Percentiles rank a stretch among this genome's conserved stretches.
Conservation (phyloP, 2,888 invertebrate species). For the Ditula angustiorana region DNA sequence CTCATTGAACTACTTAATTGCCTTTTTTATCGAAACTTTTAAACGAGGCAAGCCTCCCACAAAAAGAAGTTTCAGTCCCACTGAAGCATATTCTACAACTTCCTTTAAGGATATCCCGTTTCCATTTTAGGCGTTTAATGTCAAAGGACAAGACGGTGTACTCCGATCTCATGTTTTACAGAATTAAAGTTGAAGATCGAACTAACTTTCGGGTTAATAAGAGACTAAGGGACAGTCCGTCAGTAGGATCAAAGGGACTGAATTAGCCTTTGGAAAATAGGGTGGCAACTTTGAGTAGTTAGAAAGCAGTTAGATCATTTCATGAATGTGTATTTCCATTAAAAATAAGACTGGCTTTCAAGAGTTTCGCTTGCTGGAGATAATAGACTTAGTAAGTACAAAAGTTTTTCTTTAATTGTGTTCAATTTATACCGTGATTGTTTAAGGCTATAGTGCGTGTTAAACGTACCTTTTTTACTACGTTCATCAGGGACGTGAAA, state of each 20-base stretch:
- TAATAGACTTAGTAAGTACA: not conserved
- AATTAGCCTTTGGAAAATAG: conserved; percentile 32
- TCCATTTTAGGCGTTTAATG: conserved; percentile 22
- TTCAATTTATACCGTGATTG: too few species aligned
- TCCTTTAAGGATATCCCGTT: conserved; percentile 18
- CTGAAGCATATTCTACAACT: conserved; percentile 7
- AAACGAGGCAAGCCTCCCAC: too few species aligned
- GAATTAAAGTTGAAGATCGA: conserved; percentile 33
- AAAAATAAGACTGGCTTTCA: not conserved
- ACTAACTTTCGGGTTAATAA: conserved; percentile 40
- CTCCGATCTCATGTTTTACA: conserved; percentile 27
- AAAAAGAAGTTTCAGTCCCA: not conserved
- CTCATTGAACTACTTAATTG: too few species aligned
- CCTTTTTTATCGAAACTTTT: too few species aligned
- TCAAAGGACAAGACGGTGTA: conserved; percentile 30
- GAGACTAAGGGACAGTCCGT: conserved; percentile 36
- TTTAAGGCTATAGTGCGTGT: too few species aligned
- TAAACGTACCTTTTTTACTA: too few species aligned
- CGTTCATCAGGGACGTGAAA: too few species aligned
- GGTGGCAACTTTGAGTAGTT: conserved; percentile 33
- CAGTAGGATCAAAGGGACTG: conserved; percentile 36
- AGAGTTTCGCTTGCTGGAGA: not conserved
- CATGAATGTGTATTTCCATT: conserved; percentile 5
- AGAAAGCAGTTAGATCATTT: conserved; percentile 17
- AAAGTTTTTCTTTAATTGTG: too few species aligned